Conservation (phyloP, 2,113 vertebrate genomes). For the Ophthalmolycus amberensis region DNA sequence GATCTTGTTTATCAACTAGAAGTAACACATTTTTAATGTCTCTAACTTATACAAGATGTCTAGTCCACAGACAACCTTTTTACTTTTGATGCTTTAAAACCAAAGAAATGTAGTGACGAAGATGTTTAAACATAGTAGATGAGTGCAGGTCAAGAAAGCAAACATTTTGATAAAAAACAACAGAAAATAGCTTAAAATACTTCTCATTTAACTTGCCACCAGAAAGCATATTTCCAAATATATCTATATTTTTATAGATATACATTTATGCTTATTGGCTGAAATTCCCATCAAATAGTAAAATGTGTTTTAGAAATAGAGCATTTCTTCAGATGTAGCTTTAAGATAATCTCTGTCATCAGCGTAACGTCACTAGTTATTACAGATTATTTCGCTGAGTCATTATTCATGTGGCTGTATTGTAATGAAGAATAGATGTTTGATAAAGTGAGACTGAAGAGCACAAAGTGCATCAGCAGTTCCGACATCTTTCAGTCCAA, state of each 20-base stretch:
- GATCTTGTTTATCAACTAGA: no score
- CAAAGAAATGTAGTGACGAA: no score
- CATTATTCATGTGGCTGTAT: constrained; percentile 48
- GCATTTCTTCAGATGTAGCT: constrained; percentile 10
- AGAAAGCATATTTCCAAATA: not conserved
- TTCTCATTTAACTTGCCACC: not conserved
- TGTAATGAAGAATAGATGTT: constrained; percentile 51
- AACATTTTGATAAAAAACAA: no score
- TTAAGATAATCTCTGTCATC: constrained; percentile 35
- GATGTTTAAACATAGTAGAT: no score
- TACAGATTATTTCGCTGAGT: constrained; percentile 12
- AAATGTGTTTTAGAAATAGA: constrained; percentile 8
- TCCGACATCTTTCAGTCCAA: constrained; percentile 79
- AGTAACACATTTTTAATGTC: no score
- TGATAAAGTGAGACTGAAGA: constrained; percentile 40
- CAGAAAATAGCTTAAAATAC: no score
- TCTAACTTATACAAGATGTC: no score
- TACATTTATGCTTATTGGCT: not conserved
- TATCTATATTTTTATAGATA: no score
- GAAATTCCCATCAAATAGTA: not conserved
- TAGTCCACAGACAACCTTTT: no score
- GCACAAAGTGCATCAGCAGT: constrained; percentile 36
- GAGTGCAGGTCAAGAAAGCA: no score
- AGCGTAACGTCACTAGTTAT: constrained; percentile 34
- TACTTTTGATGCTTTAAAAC: no score